These are phyloP conservation scores for Phainopepla nitens DNA, from an alignment of 2,113 vertebrate species.

Conservation along the genomic window DNA sequence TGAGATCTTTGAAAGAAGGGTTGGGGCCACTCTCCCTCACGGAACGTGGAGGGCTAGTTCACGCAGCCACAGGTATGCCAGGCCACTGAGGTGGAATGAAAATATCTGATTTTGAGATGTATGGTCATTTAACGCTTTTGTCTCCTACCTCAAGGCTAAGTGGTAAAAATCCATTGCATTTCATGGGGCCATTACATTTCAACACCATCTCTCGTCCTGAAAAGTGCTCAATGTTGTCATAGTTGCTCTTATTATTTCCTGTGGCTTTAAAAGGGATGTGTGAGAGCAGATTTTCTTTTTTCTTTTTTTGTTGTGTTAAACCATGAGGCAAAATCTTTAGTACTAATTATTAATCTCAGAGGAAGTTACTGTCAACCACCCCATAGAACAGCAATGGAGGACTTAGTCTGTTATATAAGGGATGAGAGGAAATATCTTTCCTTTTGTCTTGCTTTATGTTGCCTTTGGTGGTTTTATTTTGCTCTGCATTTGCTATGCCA, in stretches of 20 bases:
- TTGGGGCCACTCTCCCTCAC: background rate
- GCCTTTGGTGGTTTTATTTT: background rate
- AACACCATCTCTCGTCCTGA: background rate
- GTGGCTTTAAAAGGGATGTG: background rate
- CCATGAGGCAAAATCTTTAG: background rate
- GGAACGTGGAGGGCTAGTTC: background rate
- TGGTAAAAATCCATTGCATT: background rate
- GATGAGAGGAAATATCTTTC: background rate
- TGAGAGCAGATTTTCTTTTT: background rate
- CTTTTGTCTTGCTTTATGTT: background rate
- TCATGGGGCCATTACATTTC: background rate
- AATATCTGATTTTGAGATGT: background rate
- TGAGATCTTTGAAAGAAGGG: background rate
- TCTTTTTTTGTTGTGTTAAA: background rate
- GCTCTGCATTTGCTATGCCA: background rate
- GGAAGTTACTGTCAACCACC: background rate
- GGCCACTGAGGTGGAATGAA: background rate
- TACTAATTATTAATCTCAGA: background rate
- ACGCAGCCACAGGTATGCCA: fast-evolving
- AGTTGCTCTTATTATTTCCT: fast-evolving
- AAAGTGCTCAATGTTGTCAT: background rate
- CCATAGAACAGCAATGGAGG: fast-evolving
- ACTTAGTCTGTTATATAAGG: background rate
- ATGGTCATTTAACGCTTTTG: background rate
- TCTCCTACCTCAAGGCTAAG: background rate